Conservation (phyloP, 2,888 invertebrate genomes). For the Nomada hirtipes region DNA sequence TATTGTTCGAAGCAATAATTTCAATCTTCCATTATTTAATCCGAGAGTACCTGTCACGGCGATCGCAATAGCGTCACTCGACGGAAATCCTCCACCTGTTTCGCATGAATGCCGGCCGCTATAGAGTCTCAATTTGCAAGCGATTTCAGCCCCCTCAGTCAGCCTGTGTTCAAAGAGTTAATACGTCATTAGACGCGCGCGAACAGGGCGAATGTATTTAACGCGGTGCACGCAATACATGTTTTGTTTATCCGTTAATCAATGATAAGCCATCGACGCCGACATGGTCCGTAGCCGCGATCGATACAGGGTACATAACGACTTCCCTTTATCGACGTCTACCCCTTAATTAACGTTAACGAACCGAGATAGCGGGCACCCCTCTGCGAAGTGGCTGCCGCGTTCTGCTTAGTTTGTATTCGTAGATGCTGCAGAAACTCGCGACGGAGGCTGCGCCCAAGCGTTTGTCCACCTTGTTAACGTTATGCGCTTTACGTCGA, state of each 20-base stretch:
- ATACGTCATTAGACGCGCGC: slow-evolving; percentile 45
- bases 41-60: background rate
- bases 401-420: slow-evolving; percentile 50
- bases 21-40: background rate
- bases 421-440: slow-evolving; percentile 60
- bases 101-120: background rate
- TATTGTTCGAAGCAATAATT: background rate
- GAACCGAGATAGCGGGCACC: slow-evolving; percentile 68
- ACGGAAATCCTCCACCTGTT: background rate
- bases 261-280: slow-evolving; percentile 56
- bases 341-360: slow-evolving; percentile 78
- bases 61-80: background rate
- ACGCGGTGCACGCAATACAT: slow-evolving; percentile 37
- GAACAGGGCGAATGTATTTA: slow-evolving; percentile 26
- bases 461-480: slow-evolving; percentile 63
- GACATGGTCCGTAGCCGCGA: slow-evolving; percentile 33
- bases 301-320: slow-evolving; percentile 62
- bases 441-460: slow-evolving; percentile 24
- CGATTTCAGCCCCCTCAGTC: background rate
- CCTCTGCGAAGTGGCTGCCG: slow-evolving; percentile 41
- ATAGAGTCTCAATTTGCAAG: background rate
- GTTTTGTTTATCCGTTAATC: slow-evolving; percentile 61
- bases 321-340: slow-evolving; percentile 64
- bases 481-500: slow-evolving; percentile 54
- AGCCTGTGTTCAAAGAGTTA: slow-evolving; percentile 33